Conservation (phyloP, 2,113 vertebrate species). For the Lepus timidus region DNA sequence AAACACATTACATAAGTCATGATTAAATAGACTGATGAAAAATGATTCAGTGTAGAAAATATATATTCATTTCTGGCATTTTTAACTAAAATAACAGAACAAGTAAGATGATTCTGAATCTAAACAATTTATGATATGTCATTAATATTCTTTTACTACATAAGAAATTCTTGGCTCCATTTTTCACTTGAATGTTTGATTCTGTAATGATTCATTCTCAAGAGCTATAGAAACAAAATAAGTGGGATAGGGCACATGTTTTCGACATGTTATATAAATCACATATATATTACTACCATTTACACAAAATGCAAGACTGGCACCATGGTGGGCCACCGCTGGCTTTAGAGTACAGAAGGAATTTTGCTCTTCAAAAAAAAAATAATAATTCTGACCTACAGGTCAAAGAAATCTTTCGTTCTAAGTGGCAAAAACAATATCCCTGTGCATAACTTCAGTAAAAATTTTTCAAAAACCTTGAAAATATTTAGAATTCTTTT, state of each 20-base stretch:
- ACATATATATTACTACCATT: not conserved
- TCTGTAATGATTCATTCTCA: not conserved
- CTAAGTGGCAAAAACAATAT: not conserved
- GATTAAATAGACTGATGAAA: constrained; percentile 14
- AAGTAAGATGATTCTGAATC: constrained; percentile 22
- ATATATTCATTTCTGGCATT: not conserved
- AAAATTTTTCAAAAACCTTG: not conserved
- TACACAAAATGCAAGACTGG: not conserved
- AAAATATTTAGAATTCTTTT: not conserved
- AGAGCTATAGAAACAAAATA: not conserved
- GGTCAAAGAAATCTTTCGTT: not conserved
- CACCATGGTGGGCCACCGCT: not conserved
- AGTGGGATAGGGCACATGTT: not conserved
- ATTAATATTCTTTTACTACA: constrained; percentile 27
- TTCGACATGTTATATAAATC: not conserved
- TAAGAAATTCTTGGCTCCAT: constrained; percentile 3
- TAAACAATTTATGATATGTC: not conserved
- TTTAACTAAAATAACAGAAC: not conserved
- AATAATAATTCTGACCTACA: not conserved
- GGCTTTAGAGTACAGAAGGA: not conserved
- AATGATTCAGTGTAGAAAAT: constrained; percentile 7
- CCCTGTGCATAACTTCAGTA: not conserved
- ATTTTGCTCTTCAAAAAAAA: not conserved
- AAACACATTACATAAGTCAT: not conserved
- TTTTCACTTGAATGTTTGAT: constrained; percentile 10